phyloP scores from a whole-genome alignment of 2,888 invertebrate genomes.

The Halocaridina rubra region DNA sequence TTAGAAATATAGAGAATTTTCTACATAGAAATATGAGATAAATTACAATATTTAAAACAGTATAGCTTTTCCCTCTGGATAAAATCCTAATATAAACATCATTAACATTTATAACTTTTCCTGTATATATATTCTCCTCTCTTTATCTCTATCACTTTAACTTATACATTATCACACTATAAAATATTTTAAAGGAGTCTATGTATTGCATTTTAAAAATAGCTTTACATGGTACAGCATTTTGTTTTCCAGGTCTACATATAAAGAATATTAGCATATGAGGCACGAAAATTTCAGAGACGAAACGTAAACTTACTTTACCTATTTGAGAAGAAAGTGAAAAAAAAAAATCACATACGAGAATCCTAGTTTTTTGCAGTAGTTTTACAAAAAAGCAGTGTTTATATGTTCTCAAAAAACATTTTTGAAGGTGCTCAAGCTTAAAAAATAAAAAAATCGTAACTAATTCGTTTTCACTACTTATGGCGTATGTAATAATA shows the following conservation, averaged over 20 bases:
- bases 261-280: neutral
- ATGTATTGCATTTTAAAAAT: neutral
- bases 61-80: neutral
- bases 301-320: too few relatives aligned
- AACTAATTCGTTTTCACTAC: too few relatives aligned
- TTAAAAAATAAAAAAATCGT: neutral
- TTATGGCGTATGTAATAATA: too few relatives aligned
- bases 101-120: neutral
- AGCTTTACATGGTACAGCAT: neutral
- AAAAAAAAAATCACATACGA: too few relatives aligned
- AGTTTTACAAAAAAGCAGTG: too few relatives aligned
- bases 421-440: neutral
- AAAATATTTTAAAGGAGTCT: too few relatives aligned
- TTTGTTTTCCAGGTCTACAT: neutral
- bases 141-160: too few relatives aligned
- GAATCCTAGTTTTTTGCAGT: too few relatives aligned
- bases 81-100: neutral
- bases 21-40: neutral
- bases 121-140: too few relatives aligned
- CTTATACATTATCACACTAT: too few relatives aligned
- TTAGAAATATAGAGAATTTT: neutral
- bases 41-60: neutral
- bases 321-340: too few relatives aligned
- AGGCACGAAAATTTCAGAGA: neutral
- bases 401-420: too few relatives aligned